Evolutionary conservation across 1,140 invertebrate species (phyloP).

Genomic region (Neodiprion virginianus): DNA sequence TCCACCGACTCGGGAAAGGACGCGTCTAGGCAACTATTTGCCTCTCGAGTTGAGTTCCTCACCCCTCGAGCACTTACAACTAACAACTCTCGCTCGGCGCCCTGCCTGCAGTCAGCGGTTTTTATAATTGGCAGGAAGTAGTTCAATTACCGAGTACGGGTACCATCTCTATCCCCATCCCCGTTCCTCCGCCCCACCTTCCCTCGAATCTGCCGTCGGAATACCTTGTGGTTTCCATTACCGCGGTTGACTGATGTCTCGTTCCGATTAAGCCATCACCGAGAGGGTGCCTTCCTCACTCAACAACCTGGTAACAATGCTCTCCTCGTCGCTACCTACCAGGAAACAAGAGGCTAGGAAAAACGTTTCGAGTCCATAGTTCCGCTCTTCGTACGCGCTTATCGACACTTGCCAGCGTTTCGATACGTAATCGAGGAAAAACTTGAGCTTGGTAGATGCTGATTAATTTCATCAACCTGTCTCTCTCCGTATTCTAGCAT

Average conservation of each 20-base stretch:
- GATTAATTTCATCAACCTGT: too few relatives aligned
- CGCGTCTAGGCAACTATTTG: not conserved
- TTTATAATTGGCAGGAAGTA: slow-evolving; percentile 51
- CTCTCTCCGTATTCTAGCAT: too few relatives aligned
- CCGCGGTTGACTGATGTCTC: slow-evolving; percentile 1
- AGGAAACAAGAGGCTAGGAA: too few relatives aligned
- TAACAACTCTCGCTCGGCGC: slow-evolving; percentile 29
- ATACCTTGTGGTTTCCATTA: not conserved
- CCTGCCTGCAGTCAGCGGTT: slow-evolving; percentile 41
- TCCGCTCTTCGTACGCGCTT: too few relatives aligned
- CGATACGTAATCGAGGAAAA: too few relatives aligned
- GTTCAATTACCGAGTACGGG: slow-evolving; percentile 40
- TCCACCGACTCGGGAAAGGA: not conserved
- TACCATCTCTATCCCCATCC: not conserved
- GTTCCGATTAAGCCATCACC: not conserved
- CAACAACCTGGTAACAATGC: too few relatives aligned
- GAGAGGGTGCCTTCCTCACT: not conserved
- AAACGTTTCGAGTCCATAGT: too few relatives aligned
- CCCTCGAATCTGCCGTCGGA: not conserved
- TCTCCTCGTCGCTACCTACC: too few relatives aligned
- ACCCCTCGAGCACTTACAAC: slow-evolving; percentile 28
- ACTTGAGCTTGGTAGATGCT: too few relatives aligned
- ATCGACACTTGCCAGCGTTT: too few relatives aligned
- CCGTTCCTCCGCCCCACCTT: not conserved
- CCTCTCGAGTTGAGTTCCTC: not conserved